These are phyloP conservation scores for Trileptium ribeirensis DNA, from an alignment of 2,888 invertebrate genomes.

Conservation along the genomic window DNA sequence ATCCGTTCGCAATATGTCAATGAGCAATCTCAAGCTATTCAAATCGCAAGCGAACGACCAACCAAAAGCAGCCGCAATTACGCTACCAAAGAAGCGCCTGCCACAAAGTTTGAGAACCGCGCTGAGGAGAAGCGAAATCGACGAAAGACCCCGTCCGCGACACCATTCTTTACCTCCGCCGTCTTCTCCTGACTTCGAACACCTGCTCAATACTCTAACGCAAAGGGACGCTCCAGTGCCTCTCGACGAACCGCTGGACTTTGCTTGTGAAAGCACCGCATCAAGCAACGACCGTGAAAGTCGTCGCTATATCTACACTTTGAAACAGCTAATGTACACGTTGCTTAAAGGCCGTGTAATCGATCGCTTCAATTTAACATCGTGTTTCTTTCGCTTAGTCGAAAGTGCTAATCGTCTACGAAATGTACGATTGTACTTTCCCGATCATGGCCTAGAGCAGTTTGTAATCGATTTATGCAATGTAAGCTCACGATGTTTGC, in stretches of 20 bases:
- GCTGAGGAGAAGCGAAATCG: no score
- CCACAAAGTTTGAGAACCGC: no score
- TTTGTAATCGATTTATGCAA: background rate
- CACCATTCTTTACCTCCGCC: no score
- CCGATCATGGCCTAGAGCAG: background rate
- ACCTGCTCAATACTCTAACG: background rate
- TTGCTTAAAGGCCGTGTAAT: slow-evolving; percentile 8
- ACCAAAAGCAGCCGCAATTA: no score
- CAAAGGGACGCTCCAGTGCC: background rate
- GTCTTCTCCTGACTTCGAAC: background rate
- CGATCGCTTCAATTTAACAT: slow-evolving; percentile 10
- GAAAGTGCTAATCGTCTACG: background rate
- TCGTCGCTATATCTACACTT: background rate
- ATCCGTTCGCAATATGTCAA: no score
- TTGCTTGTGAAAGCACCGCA: background rate
- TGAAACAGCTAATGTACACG: slow-evolving; percentile 12
- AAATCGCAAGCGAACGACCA: no score
- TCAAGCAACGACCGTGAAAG: background rate
- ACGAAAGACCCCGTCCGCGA: no score
- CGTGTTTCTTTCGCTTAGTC: slow-evolving; percentile 6
- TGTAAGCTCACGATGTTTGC: background rate
- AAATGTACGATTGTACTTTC: background rate
- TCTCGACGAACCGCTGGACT: background rate
- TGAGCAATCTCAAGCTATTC: no score
- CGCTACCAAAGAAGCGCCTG: no score